These are phyloP conservation scores for Platygyra sinensis DNA, from an alignment of 64 coral and sea anemone species.

Conservation along the genomic window DNA sequence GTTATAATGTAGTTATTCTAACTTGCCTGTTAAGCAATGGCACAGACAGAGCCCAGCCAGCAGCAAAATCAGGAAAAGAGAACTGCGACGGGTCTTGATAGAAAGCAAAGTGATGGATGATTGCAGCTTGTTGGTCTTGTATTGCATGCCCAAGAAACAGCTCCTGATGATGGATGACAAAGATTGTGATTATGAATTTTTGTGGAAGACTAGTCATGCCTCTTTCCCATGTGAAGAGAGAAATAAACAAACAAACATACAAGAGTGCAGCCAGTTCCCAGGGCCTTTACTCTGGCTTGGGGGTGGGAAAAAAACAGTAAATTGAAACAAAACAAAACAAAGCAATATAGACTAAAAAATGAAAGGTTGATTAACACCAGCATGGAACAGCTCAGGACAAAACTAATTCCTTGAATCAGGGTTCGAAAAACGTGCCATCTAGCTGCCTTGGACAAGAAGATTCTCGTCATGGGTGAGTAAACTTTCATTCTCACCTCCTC, in stretches of 20 bases:
- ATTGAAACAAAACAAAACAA: not conserved
- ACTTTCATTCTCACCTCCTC: no score
- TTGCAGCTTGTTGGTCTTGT: slow-evolving; percentile 79
- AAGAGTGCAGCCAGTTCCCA: no score
- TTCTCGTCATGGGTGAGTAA: no score
- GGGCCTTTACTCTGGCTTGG: no score
- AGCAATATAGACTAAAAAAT: no score
- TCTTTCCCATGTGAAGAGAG: no score
- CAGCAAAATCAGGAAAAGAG: slow-evolving; percentile 97
- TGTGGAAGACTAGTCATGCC: not conserved
- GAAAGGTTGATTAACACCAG: no score
- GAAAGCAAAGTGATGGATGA: slow-evolving; percentile 99
- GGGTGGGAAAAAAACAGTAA: no score
- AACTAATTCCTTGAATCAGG: no score
- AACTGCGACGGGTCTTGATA: slow-evolving; percentile 88
- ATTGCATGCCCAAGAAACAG: slow-evolving; percentile 90
- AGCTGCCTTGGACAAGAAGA: no score
- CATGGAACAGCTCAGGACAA: no score
- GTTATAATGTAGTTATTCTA: not conserved
- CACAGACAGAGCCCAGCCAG: slow-evolving; percentile 90
- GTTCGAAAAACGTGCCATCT: no score
- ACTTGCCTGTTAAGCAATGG: slow-evolving; percentile 76
- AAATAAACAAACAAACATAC: not conserved
- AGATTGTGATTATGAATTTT: not conserved
- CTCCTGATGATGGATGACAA: slow-evolving; percentile 38